These are phyloP conservation scores for Cordilura impudica DNA, from an alignment of 2,888 invertebrate species.

Conservation along the genomic window DNA sequence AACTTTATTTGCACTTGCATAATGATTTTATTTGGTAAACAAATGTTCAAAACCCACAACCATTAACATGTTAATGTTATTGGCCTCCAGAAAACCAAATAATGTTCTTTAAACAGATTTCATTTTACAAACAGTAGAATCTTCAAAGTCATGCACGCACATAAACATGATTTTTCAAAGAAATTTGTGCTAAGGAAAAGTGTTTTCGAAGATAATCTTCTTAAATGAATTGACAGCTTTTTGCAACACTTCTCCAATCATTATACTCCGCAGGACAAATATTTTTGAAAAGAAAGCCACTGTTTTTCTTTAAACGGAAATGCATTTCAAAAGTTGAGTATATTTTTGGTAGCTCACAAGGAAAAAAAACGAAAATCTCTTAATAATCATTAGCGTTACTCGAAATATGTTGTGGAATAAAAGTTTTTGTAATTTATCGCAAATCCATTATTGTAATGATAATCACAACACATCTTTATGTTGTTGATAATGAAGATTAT, in stretches of 20 bases:
- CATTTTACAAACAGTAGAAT: neutral
- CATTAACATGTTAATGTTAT: constrained; percentile 60
- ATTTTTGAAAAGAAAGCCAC: constrained; percentile 7
- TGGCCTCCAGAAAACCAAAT: constrained; percentile 2
- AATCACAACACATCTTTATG: neutral
- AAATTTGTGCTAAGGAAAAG: constrained; percentile 11
- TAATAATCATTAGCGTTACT: constrained; percentile 6
- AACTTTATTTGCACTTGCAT: neutral
- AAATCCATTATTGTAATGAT: neutral
- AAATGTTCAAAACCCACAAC: constrained; percentile 29
- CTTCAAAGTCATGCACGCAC: constrained; percentile 11
- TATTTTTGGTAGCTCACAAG: constrained; percentile 8
- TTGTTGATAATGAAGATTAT: constrained; percentile 25
- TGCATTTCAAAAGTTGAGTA: constrained; percentile 15
- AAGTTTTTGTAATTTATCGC: neutral
- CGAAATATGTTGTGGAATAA: too few species aligned
- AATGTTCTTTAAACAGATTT: constrained; percentile 9
- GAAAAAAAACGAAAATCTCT: constrained; percentile 7
- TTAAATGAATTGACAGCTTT: constrained; percentile 14
- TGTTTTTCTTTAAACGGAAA: constrained; percentile 34
- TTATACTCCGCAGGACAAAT: neutral
- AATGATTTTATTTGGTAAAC: neutral
- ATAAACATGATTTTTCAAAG: neutral
- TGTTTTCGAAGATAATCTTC: neutral
- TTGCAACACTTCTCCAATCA: constrained; percentile 3